Conservation (phyloP, 1,140 invertebrate species). For the Lepeophtheirus salmonis region DNA sequence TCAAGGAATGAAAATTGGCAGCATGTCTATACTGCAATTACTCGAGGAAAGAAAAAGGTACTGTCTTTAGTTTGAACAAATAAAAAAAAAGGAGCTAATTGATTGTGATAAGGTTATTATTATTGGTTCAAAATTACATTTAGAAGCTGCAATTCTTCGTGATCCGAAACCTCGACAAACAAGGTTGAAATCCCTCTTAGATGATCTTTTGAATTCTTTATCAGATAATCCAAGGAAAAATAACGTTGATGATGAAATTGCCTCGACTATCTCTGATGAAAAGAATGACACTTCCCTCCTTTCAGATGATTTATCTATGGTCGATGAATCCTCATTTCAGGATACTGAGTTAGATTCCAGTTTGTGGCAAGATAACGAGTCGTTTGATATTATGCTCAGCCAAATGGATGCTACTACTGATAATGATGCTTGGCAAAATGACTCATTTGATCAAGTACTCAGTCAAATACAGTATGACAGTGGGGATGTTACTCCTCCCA, state of each 20-base stretch:
- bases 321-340: too few relatives aligned
- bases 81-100: neutral
- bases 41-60: conserved; percentile 2
- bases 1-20: conserved; percentile 1
- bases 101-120: neutral
- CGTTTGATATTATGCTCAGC: neutral
- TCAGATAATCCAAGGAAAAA: neutral
- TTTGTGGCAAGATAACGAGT: neutral
- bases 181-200: neutral
- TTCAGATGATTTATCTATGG: too few relatives aligned
- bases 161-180: neutral
- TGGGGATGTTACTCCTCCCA: neutral
- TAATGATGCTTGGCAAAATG: too few relatives aligned
- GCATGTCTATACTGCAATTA: conserved; percentile 12
- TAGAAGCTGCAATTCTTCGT: neutral
- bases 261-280: too few relatives aligned
- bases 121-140: neutral
- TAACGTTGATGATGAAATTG: too few relatives aligned
- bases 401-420: neutral
- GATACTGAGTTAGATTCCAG: neutral
- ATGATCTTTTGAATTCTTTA: neutral
- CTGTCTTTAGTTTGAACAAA: neutral
- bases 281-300: too few relatives aligned
- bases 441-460: too few relatives aligned
- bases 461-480: too few relatives aligned